phyloP scores from a whole-genome alignment of 2,888 invertebrate species.

The Notocelia uddmanniana region DNA sequence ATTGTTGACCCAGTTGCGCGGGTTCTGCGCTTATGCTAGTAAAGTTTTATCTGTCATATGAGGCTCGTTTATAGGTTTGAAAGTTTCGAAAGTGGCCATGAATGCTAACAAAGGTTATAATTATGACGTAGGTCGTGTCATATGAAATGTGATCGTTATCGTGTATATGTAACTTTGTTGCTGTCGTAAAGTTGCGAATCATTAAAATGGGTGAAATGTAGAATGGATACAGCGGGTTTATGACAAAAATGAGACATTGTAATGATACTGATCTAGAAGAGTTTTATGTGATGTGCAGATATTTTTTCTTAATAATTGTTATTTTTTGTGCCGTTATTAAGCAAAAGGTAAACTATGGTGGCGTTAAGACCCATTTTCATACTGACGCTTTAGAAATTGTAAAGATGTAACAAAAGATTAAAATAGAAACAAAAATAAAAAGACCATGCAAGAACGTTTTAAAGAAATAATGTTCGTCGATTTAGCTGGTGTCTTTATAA shows the following conservation, averaged over 20 bases:
- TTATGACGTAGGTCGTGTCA: background rate
- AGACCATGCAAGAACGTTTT: too few relatives aligned
- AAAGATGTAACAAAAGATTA: too few relatives aligned
- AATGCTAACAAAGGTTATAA: slow-evolving; percentile 2
- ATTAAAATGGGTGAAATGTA: background rate
- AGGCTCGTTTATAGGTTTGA: background rate
- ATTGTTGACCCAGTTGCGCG: slow-evolving; percentile 41
- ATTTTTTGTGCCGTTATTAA: too few relatives aligned
- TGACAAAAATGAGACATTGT: background rate
- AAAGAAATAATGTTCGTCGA: too few relatives aligned
- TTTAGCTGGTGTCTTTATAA: too few relatives aligned
- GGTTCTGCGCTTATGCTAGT: slow-evolving; percentile 24
- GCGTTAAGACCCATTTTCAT: too few relatives aligned
- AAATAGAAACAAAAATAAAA: too few relatives aligned
- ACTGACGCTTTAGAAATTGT: too few relatives aligned
- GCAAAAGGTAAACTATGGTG: too few relatives aligned
- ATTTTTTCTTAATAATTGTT: too few relatives aligned
- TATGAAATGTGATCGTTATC: background rate
- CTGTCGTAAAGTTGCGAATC: background rate
- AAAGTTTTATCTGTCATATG: slow-evolving; percentile 21
- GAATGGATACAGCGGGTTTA: background rate
- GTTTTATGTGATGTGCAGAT: too few relatives aligned
- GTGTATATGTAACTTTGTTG: background rate
- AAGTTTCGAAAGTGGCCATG: background rate
- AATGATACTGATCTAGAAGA: background rate